Evolutionary conservation across 2,888 invertebrate species (phyloP).

Genomic region (Ichneumoninae sp.): DNA sequence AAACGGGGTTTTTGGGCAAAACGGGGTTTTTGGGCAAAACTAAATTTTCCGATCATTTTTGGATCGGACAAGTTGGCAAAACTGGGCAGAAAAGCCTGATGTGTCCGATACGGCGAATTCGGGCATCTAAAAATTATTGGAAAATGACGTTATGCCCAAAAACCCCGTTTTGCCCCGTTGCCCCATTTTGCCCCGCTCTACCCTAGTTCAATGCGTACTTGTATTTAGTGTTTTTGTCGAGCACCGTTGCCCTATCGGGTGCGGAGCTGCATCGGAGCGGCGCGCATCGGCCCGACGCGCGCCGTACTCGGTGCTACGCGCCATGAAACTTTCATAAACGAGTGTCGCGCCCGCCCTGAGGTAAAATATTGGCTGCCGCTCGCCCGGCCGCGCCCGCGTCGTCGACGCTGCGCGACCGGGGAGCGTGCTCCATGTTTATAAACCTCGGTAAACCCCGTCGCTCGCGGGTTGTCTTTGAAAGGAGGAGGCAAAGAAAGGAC

Average conservation of each 20-base stretch:
- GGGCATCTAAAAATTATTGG: no score
- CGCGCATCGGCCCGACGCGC: slow-evolving; percentile 3
- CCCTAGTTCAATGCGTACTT: neutral
- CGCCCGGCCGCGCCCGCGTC: slow-evolving; percentile 25
- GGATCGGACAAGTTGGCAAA: no score
- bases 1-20: no score
- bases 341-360: slow-evolving; percentile 75
- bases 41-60: no score
- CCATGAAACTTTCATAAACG: slow-evolving; percentile 79
- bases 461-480: slow-evolving; percentile 35
- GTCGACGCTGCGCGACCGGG: slow-evolving; percentile 63
- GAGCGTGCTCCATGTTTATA: slow-evolving; percentile 72
- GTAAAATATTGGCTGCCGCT: slow-evolving; percentile 75
- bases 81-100: no score
- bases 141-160: no score
- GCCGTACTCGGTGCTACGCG: slow-evolving; percentile 58
- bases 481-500: slow-evolving; percentile 25
- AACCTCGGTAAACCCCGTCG: slow-evolving; percentile 65
- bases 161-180: no score
- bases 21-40: no score
- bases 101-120: no score
- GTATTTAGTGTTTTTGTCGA: neutral
- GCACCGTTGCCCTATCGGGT: neutral
- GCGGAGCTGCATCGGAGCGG: slow-evolving; percentile 9
- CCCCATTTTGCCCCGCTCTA: no score